Percentiles rank a stretch among this genome's conserved stretches.
These are phyloP conservation scores for Oryzias sinensis DNA, from an alignment of 2,797 vertebrate genomes.

Conservation along the genomic window DNA sequence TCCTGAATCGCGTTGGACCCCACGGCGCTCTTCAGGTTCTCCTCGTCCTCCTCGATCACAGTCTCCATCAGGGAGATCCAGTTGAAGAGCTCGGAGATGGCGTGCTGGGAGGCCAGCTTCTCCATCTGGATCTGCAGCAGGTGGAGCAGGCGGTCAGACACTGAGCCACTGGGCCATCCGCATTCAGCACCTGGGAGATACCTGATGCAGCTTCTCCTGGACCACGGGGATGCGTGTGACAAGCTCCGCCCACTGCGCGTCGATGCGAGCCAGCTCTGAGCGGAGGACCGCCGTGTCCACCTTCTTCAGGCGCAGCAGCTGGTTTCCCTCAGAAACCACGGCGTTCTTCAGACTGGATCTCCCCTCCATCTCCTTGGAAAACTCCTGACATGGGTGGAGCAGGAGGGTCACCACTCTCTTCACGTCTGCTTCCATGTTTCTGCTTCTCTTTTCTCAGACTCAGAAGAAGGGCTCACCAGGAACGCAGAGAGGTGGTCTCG, in stretches of 20 bases:
- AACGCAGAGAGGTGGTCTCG: constrained; percentile 92
- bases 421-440: too few species aligned
- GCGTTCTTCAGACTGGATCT: constrained; percentile 89
- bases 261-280: constrained; percentile 85
- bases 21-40: constrained; percentile 88
- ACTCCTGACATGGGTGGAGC: constrained; percentile 78
- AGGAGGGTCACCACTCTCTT: too few species aligned
- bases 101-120: constrained; percentile 91
- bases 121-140: constrained; percentile 91
- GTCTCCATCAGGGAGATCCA: constrained; percentile 97
- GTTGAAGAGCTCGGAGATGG: constrained; percentile 91
- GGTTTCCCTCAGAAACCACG: constrained; percentile 89
- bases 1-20: constrained; percentile 85
- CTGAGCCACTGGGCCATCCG: too few species aligned
- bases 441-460: background rate
- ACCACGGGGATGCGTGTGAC: constrained; percentile 90
- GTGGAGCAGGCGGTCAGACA: too few species aligned
- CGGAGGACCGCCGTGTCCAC: constrained; percentile 88
- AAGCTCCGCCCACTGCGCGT: constrained; percentile 91
- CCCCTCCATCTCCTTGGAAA: constrained; percentile 95
- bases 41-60: constrained; percentile 88
- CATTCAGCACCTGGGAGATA: constrained; percentile 49
- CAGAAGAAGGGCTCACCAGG: constrained; percentile 78
- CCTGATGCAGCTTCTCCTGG: constrained; percentile 98
- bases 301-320: constrained; percentile 92